Conservation (phyloP, 1,140 invertebrate genomes). For the Steinernema feltiae region DNA sequence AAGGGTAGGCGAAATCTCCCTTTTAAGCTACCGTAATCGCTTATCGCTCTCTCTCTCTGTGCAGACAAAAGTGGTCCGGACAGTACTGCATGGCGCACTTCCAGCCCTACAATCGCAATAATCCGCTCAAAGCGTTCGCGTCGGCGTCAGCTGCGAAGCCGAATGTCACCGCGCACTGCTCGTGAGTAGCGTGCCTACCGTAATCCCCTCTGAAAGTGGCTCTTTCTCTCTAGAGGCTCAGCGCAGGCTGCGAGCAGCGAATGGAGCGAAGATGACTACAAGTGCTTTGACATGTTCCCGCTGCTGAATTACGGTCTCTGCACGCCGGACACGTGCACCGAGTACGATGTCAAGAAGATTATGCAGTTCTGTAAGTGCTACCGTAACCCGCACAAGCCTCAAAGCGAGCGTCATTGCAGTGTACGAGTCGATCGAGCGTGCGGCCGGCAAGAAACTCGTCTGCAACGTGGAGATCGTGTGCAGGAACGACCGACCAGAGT, state of each 20-base stretch:
- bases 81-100: constrained; percentile 56
- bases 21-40: neutral
- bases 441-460: constrained; percentile 43
- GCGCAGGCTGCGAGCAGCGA: constrained; percentile 24
- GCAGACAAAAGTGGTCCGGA: constrained; percentile 52
- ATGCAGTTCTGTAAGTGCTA: constrained; percentile 44
- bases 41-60: constrained; percentile 7
- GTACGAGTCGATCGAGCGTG: constrained; percentile 43
- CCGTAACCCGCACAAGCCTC: neutral
- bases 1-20: constrained; percentile 39
- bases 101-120: constrained; percentile 54
- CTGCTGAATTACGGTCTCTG: constrained; percentile 54
- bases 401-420: constrained; percentile 38
- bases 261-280: constrained; percentile 44
- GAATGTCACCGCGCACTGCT: constrained; percentile 19
- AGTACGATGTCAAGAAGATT: constrained; percentile 52
- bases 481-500: constrained; percentile 49
- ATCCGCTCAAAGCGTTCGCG: constrained; percentile 52
- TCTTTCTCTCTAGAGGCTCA: neutral
- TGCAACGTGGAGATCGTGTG: constrained; percentile 55
- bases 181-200: constrained; percentile 21
- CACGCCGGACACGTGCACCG: constrained; percentile 53
- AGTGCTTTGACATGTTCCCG: constrained; percentile 52
- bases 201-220: neutral
- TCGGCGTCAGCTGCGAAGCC: constrained; percentile 33